Evolutionary conservation across 2,113 vertebrate genomes (phyloP), one percentile per base, ranked within the genome.

Genomic region (Istiophorus platypterus): DNA sequence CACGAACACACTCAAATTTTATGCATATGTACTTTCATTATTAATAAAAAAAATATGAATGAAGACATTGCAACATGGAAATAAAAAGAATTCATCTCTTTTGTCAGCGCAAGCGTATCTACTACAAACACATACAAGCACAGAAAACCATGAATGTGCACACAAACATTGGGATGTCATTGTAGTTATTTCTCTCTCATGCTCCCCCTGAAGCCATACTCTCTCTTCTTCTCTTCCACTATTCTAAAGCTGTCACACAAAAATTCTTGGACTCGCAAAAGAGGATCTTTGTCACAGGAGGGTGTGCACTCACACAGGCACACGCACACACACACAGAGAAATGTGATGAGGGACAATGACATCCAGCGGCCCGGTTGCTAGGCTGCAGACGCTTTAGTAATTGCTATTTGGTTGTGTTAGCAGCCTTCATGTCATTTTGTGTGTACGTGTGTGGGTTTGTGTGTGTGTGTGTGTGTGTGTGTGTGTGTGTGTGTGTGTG

Each of bases 361-460:
- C 85, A 90, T 85, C 80, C 78, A 90, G 79, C 76, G 83, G 85
- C 65, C 68, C 54, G 84, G 88, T 91, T 88, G 90, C 88, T 87
- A 92, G 88, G 91, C 75, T 86, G 85, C 90, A 70, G 69, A 89
- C 49, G 77, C 75, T 80, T 84, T 67, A 81, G 87, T 88, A 86
- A 85, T 90, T 86, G 83, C 81, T 85, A 86, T 91, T 88, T 89
- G 62, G 64, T 84, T 81, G 77, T 83, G 76, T 85, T 77, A 63
- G 83, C 75, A 17, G 85, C 76, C 79, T 90, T 88, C 81, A 90
- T 77, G 87, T 78, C 80, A 88, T 80, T 87, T 67, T 75, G 27
- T 62, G 66, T 72, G 77, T 83, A 56, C 74, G 76, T 73, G 73
- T 66, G 61, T 63, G 37, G 70, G 64, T 62, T 29, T 72, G 41